Evolutionary conservation across 2,888 invertebrate genomes (phyloP).

Genomic region (Omphaloscelis lunosa): DNA sequence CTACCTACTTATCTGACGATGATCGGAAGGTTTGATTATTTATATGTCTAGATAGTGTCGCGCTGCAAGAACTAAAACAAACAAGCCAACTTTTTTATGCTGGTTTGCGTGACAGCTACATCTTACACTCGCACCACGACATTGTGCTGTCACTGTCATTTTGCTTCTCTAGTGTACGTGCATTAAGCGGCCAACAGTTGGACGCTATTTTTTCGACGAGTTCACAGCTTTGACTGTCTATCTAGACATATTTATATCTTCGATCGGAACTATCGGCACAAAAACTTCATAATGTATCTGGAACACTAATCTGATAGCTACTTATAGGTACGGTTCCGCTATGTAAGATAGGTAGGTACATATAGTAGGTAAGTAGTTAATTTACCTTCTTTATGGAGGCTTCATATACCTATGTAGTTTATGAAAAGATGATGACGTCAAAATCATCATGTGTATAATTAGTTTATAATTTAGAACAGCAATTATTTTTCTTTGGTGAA

Average conservation of each 20-base stretch:
- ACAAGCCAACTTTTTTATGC: no score
- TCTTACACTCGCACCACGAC: no score
- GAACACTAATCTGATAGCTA: background rate
- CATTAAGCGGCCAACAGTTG: no score
- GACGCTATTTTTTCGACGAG: no score
- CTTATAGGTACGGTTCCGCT: background rate
- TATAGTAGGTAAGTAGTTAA: background rate
- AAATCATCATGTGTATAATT: background rate
- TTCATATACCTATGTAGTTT: background rate
- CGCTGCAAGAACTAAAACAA: no score
- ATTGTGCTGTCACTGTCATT: no score
- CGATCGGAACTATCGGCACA: background rate
- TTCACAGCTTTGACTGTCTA: no score
- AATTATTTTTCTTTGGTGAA: constrained; percentile 3
- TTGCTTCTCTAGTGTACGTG: no score
- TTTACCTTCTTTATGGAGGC: background rate
- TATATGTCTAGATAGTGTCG: no score
- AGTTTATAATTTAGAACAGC: background rate
- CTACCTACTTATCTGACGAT: constrained; percentile 7
- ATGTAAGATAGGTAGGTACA: background rate
- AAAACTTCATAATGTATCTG: background rate
- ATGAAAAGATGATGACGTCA: constrained; percentile 4
- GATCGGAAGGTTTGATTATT: constrained; percentile 1
- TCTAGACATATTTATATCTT: no score
- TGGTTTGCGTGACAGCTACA: no score